A percentile compares a stretch with the other conserved stretches of the same genome.
Conservation (phyloP, 2,797 vertebrate species). For the Eulemur albifrons region DNA sequence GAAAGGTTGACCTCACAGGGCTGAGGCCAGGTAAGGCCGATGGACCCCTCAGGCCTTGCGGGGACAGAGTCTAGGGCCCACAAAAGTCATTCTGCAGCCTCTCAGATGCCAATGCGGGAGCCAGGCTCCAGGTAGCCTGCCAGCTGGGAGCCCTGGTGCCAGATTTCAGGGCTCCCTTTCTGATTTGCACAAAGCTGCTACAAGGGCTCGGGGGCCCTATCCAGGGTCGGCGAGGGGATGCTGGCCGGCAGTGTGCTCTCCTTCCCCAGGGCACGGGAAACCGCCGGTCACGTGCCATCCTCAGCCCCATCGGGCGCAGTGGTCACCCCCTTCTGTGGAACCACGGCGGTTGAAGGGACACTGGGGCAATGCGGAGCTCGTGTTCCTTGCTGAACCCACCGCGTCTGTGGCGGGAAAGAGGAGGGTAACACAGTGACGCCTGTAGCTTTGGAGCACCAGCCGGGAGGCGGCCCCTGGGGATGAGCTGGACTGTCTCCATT, state of each 20-base stretch:
- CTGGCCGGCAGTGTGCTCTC: neutral
- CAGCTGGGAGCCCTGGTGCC: neutral
- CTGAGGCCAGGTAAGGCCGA: neutral
- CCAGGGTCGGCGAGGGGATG: neutral
- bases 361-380: neutral
- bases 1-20: neutral
- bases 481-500: neutral
- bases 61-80: neutral
- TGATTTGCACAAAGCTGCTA: neutral
- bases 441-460: neutral
- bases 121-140: fast-evolving
- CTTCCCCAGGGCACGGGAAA: neutral
- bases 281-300: fast-evolving
- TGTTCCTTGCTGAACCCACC: fast-evolving
- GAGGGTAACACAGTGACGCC: fast-evolving
- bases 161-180: neutral
- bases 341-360: fast-evolving
- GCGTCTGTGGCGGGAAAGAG: neutral
- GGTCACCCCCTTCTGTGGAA: fast-evolving
- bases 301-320: neutral
- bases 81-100: fast-evolving
- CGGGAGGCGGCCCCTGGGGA: neutral
- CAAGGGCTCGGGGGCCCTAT: neutral
- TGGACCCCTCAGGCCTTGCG: fast-evolving
- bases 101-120: neutral